Base-by-base conservation (phyloP, 2,888 invertebrate species). In the Lysandra bellargus region DNA sequence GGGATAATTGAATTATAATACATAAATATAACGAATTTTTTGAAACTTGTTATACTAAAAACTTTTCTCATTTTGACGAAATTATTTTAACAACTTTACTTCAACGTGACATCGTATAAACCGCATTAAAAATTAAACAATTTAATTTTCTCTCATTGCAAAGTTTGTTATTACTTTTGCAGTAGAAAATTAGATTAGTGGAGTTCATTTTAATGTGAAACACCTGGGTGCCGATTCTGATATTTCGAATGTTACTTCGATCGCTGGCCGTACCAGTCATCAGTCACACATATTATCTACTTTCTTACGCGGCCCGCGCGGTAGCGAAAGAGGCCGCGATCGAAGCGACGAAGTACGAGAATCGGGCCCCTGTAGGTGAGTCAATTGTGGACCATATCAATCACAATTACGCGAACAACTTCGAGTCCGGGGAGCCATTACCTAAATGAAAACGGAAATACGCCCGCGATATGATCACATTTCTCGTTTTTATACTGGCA, bases 371-470 rank as follows among this genome's bases (percentile, higher is more conserved):
- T 44, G 75, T 14, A 75, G 53, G 76, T 57, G 14, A 53, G 87
- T 87, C 86, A 86, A 86, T 87, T 85, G 83, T 83, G 81, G 83
- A 85, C 84, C 84, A 86, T 86, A 90, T 90, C 87, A 90, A 90
- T 91, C 89, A 88, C 88, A 88, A 91, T 91, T 90, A 90, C 87
- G 87, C 83, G 86, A 85, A 86, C 83, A 89, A 88, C 86, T 89
- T 89, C 84, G 82, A 83, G 85, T 86, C 88, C 87, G 86, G 86
- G 85, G 83, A 83, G 82, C 89, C 88, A 91, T 91, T 91, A 91
- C 87, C 88, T 86, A 88, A 90, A 91, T 91, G 88, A 88, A 88
- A 87, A 85, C 82, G 86, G 87, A 85, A 85, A 85, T 76, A 76
- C 75, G 23, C 30, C 75, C 49, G 76, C 53, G 33, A 23, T 33